Base-by-base conservation (phyloP, 2,888 invertebrate genomes). In the Achlya flavicornis region DNA sequence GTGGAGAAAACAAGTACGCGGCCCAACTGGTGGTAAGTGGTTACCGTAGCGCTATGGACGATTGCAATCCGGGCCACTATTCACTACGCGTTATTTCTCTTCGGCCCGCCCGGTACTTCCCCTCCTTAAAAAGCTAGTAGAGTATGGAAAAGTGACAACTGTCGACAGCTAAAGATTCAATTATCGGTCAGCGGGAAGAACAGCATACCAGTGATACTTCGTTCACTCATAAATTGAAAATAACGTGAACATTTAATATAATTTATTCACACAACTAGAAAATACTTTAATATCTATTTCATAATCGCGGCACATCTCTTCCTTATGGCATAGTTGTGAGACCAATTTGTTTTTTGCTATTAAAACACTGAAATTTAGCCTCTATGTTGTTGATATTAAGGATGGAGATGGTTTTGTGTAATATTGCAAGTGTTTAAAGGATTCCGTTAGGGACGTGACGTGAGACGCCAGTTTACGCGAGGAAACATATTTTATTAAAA, bases 401-500 rank as follows among this genome's bases (percentile, higher is more conserved):
- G 68, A 35, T 61, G 58, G 61, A 26, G 57, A 19, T 38, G 48
- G 60, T 61, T 62, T 62, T 38, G 59, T 61, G 61, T 66, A 71
- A 71, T 69, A 72, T 79, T 71, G 73, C 72, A 78, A 81, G 81
- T 81, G 83, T 84, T 83, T 86, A 82, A 81, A 78, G 81, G 84
- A 83, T 84, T 60, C 80, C 80, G 85, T 83, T 80, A 79, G 79
- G 77, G 83, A 84, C 85, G 87, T 86, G 86, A 86, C 83, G 85
- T 78, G 81, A 68, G 74, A 84, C 79, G 80, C 78, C 80, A 84
- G 84, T 86, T 86, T 87, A 82, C 83, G 83, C 85, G 84, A 78
- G 81, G 79, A 79, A 88, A 89, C 85, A 87, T 89, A 88, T 88
- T 89, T 89, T 89, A 89, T 88, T 89, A 88, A 87, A 89, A 89